phyloP scores from a whole-genome alignment of 2,113 vertebrate species.

The Gnathonemus echidnorhynchus region DNA sequence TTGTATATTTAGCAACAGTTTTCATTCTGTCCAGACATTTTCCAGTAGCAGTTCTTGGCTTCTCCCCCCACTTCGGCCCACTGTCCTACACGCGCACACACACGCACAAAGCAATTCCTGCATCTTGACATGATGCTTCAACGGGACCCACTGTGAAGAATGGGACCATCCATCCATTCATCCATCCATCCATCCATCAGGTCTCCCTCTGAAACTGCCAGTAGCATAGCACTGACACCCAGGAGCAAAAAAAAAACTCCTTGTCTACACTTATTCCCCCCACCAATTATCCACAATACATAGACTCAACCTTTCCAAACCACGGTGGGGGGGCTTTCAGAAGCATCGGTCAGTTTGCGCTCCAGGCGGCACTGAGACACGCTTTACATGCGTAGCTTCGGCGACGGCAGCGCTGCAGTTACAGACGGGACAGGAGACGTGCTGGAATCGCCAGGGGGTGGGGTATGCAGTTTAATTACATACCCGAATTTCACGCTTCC shows the following conservation, averaged over 20 bases:
- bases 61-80: conserved; percentile 12
- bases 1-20: conserved; percentile 60
- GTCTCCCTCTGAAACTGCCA: conserved; percentile 68
- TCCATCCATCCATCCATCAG: conserved; percentile 74
- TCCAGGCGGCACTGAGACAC: background rate
- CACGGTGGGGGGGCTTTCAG: background rate
- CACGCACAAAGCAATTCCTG: conserved; percentile 58
- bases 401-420: background rate
- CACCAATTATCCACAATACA: conserved; percentile 24
- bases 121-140: background rate
- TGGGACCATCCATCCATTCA: conserved; percentile 44
- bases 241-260: conserved; percentile 35
- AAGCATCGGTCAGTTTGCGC: background rate
- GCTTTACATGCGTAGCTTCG: background rate
- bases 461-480: background rate
- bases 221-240: conserved; percentile 42
- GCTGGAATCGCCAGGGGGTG: background rate
- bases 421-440: background rate
- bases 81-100: conserved; percentile 28
- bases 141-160: background rate
- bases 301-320: background rate
- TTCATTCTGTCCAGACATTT: conserved; percentile 58
- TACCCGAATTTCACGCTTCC: background rate
- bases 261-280: conserved; percentile 27
- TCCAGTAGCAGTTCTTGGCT: conserved; percentile 45